These are phyloP conservation scores for Pimpla rufipes DNA, from an alignment of 2,888 invertebrate genomes.

Conservation along the genomic window DNA sequence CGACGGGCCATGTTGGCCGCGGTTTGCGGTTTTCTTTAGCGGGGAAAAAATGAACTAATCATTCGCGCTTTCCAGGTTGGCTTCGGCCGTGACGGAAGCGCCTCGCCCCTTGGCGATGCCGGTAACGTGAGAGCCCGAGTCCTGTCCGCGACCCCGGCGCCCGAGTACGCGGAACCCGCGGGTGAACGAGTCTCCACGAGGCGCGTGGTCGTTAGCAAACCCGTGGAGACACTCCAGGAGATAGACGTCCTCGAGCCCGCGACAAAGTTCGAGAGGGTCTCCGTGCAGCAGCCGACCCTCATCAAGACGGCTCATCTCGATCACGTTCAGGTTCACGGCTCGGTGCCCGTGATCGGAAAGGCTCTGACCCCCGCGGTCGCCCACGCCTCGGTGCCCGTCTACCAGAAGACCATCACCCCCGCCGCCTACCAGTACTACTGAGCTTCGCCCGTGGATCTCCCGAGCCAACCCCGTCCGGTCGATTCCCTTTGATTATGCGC, in stretches of 20 bases:
- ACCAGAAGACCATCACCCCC: slow-evolving; percentile 80
- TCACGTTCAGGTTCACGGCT: slow-evolving; percentile 85
- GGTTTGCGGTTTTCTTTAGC: no score
- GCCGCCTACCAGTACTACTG: slow-evolving; percentile 74
- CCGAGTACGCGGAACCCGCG: slow-evolving; percentile 85
- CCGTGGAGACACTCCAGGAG: slow-evolving; percentile 88
- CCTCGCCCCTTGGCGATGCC: slow-evolving; percentile 84
- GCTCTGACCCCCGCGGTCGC: slow-evolving; percentile 80
- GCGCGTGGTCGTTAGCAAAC: slow-evolving; percentile 88
- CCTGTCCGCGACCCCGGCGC: slow-evolving; percentile 87
- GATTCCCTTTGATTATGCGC: not conserved
- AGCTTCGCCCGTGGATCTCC: not conserved
- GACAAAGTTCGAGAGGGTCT: slow-evolving; percentile 87
- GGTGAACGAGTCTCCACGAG: slow-evolving; percentile 88
- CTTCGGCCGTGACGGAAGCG: slow-evolving; percentile 81
- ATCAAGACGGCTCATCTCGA: slow-evolving; percentile 86
- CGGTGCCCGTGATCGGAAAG: slow-evolving; percentile 84
- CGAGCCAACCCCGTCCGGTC: not conserved
- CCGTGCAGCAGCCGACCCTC: slow-evolving; percentile 87
- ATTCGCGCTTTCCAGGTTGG: slow-evolving; percentile 79
- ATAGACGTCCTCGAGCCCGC: slow-evolving; percentile 88
- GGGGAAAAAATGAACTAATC: no score
- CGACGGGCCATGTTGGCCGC: not conserved
- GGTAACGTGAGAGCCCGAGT: slow-evolving; percentile 87
- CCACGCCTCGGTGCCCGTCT: slow-evolving; percentile 80